These are phyloP conservation scores for Lordiphosa fenestrarum DNA, from an alignment of 2,888 invertebrate species.

Conservation along the genomic window DNA sequence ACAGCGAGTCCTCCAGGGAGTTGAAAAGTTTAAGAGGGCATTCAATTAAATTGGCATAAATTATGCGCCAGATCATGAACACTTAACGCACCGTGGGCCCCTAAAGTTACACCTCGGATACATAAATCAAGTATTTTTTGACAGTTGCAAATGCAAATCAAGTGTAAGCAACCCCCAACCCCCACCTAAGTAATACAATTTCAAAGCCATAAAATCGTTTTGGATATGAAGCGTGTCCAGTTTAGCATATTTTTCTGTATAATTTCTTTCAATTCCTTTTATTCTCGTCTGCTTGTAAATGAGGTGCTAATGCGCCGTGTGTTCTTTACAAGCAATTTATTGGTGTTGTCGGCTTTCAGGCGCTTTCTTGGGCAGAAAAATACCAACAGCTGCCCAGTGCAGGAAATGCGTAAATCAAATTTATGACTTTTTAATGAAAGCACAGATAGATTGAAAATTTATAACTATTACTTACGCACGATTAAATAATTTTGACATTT, in stretches of 20 bases:
- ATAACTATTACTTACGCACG: constrained; percentile 73
- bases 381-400: constrained; percentile 51
- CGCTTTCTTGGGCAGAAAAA: constrained; percentile 17
- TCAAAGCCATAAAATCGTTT: constrained; percentile 60
- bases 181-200: constrained; percentile 58
- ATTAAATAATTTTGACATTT: constrained; percentile 65
- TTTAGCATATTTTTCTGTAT: constrained; percentile 14
- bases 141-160: constrained; percentile 66
- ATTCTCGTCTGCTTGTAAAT: constrained; percentile 32
- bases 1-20: constrained; percentile 9
- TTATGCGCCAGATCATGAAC: constrained; percentile 52
- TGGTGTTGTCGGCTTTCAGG: constrained; percentile 27
- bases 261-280: constrained; percentile 11
- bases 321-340: constrained; percentile 43
- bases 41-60: constrained; percentile 75
- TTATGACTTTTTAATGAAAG: constrained; percentile 65
- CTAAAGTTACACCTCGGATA: constrained; percentile 2
- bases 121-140: constrained; percentile 61
- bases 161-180: constrained; percentile 32
- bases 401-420: constrained; percentile 54
- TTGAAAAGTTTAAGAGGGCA: constrained; percentile 13
- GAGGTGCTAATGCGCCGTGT: constrained; percentile 58
- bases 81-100: constrained; percentile 3
- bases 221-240: constrained; percentile 41
- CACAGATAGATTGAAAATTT: constrained; percentile 45